Base-by-base conservation (phyloP, 2,113 vertebrate genomes). In the Camelus dromedarius region DNA sequence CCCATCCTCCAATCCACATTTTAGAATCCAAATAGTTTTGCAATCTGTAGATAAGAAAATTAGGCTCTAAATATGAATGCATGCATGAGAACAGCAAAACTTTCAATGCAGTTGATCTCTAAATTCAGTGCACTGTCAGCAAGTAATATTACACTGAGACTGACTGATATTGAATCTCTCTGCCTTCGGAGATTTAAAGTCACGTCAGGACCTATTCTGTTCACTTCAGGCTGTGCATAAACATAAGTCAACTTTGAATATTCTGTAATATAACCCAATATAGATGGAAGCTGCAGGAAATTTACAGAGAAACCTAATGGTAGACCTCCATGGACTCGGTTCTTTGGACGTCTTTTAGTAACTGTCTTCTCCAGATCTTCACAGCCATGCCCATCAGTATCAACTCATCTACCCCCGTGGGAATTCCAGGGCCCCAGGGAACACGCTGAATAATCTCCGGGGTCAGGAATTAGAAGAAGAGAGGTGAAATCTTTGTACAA, bases 101-200 rank as follows among this genome's bases (percentile, higher is more conserved):
- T 67, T 79, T 48, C 64, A 92, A 52, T 73, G 64, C n/a, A 80
- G 15, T 15, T 79, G 32, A 60, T 82, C 38, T 79, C 52, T n/a
- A 72, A 18, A 77, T 95, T 75, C 16, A 77, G 35, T 88, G 48
- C 11, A 3, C 24, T 67, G 48, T 52, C 50, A 87, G 80, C 42
- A 83, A 73, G 30, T 38, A 82, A 66, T 54, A 30, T 46, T 46
- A 32, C 3, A 60, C 35, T 35, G 10, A 77, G 60, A 50, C 56
- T 67, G 30, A 58, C 11, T 60, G 84, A 22, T 38, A 38, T 22
- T 35, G 42, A 60, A 46, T 86, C 10, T 35, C 48, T 85, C 73
- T 89, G 46, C 1, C 19, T 79, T 79, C 18, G 20, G 88, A 93
- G 56, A 85, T 85, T 77, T 82, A 86, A 93, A 89, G 18, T 62